Conservation (phyloP, 2,797 vertebrate genomes). For the Parambassis ranga region DNA sequence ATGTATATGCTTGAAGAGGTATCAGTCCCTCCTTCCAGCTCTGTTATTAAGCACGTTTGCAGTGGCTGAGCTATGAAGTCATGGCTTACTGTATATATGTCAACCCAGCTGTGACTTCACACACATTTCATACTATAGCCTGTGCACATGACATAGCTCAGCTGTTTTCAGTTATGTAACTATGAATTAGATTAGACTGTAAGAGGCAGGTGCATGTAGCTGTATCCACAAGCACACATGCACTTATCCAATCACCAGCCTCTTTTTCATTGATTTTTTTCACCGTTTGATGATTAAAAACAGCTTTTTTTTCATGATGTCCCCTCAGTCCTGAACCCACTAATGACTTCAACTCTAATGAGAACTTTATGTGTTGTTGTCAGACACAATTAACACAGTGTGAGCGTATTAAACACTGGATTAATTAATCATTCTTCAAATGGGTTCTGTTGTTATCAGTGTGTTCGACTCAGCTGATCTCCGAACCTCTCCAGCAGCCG, state of each 20-base stretch:
- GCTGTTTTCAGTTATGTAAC: constrained; percentile 66
- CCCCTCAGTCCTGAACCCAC: constrained; percentile 7
- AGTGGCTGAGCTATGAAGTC: constrained; percentile 46
- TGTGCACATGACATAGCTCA: constrained; percentile 29
- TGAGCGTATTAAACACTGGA: constrained; percentile 37
- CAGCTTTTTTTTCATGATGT: not conserved
- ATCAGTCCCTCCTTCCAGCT: not conserved
- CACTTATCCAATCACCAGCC: not conserved
- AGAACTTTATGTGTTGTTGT: constrained; percentile 18
- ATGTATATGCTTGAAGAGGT: not conserved
- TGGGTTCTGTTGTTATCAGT: constrained; percentile 23
- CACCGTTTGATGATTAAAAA: too few species aligned
- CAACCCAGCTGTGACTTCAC: constrained; percentile 58
- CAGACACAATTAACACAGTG: constrained; percentile 29
- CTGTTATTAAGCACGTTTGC: constrained; percentile 6
- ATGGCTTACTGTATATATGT: constrained; percentile 17
- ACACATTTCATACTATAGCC: constrained; percentile 37
- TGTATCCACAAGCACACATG: not conserved
- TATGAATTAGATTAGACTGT: constrained; percentile 40
- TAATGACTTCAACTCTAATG: constrained; percentile 31
- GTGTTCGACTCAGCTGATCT: constrained; percentile 14
- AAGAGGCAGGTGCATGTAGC: constrained; percentile 11
- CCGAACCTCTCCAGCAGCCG: not conserved
- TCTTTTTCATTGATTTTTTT: constrained; percentile 41
- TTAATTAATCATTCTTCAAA: constrained; percentile 65